Conservation (phyloP, 2,797 vertebrate species). For the Sebastes jordani region DNA sequence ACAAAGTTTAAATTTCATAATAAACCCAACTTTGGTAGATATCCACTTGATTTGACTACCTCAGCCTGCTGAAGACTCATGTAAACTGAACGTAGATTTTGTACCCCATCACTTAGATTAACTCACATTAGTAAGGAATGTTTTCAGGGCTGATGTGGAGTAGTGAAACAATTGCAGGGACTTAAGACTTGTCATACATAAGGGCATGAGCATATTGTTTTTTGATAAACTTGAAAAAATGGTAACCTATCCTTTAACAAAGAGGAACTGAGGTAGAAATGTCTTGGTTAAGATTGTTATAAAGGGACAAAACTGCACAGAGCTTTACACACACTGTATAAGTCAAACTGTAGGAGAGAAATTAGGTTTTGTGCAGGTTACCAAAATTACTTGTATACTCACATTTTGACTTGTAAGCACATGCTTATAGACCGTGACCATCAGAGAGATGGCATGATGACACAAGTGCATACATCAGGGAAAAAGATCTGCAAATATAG, state of each 20-base stretch:
- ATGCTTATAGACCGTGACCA: background rate
- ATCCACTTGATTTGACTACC: background rate
- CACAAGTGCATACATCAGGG: slow-evolving; percentile 32
- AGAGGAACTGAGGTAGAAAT: background rate
- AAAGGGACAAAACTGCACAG: background rate
- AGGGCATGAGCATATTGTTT: background rate
- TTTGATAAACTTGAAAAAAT: background rate
- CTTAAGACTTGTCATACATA: background rate
- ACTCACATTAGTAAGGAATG: background rate
- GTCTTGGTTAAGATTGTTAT: background rate
- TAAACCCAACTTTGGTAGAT: background rate
- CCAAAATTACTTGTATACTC: background rate
- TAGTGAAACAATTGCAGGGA: background rate
- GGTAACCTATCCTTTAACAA: background rate
- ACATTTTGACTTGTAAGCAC: slow-evolving; percentile 4
- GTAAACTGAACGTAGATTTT: background rate
- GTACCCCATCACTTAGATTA: background rate
- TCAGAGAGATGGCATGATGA: background rate
- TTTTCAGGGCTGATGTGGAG: background rate
- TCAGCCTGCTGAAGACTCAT: background rate
- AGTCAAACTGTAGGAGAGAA: background rate
- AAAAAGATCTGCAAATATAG: slow-evolving; percentile 27
- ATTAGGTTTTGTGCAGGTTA: background rate
- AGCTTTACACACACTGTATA: background rate
- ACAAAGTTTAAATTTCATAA: background rate